phyloP scores from a whole-genome alignment of 2,797 vertebrate genomes.

The Zenarchopterus dispar region DNA sequence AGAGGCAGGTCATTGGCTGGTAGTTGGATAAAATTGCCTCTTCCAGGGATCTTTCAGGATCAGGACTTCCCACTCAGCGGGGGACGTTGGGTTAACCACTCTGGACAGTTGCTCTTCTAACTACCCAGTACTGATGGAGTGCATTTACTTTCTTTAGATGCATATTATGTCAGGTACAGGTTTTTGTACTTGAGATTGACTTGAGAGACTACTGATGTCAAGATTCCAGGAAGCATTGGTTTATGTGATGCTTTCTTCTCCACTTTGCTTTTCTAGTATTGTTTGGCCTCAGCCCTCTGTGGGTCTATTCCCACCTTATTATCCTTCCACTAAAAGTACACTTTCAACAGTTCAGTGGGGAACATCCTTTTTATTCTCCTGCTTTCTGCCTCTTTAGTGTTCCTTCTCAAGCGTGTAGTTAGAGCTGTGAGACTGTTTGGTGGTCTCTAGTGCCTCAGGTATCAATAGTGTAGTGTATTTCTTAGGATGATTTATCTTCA shows the following conservation, averaged over 20 bases:
- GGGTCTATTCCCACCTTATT: not conserved
- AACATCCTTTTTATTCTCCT: not conserved
- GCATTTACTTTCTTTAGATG: not conserved
- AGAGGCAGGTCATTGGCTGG: too few relatives aligned
- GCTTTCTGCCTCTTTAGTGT: not conserved
- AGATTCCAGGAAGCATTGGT: not conserved
- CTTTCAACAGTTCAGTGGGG: not conserved
- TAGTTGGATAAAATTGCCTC: too few relatives aligned
- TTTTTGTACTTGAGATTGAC: not conserved
- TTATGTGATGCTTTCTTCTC: not conserved
- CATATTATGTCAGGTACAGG: not conserved
- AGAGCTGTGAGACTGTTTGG: constrained; percentile 1
- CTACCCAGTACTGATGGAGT: not conserved
- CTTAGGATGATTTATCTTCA: not conserved
- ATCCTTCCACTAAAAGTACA: not conserved
- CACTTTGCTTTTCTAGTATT: not conserved
- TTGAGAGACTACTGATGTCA: not conserved
- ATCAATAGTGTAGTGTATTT: not conserved
- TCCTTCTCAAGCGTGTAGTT: not conserved
- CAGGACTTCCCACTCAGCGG: not conserved
- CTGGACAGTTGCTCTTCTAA: not conserved
- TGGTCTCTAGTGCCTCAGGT: not conserved
- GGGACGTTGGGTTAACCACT: not conserved
- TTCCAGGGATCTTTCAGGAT: too few relatives aligned
- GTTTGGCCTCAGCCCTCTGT: not conserved